A percentile compares a stretch with the other conserved stretches of the same genome.
Evolutionary conservation across 2,797 vertebrate genomes (phyloP).

Genomic region (Amniataba percoides): DNA sequence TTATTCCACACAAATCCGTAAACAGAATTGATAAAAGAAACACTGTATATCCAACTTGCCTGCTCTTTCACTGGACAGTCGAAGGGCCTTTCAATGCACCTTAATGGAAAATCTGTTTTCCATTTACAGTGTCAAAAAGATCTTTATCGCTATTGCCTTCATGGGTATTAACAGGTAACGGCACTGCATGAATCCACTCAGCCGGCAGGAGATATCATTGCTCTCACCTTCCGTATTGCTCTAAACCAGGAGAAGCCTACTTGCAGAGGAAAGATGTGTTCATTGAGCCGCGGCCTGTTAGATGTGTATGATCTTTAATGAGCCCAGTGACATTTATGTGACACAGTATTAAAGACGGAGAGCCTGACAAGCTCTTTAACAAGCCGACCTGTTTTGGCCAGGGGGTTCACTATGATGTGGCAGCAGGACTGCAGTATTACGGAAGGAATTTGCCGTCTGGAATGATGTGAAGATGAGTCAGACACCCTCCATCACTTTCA

Average conservation of each 20-base stretch:
- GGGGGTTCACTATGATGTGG: constrained; percentile 77
- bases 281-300: constrained; percentile 61
- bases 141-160: constrained; percentile 50
- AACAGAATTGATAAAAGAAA: constrained; percentile 62
- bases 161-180: constrained; percentile 55
- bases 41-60: constrained; percentile 38
- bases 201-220: constrained; percentile 38
- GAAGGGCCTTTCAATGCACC: constrained; percentile 42
- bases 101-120: constrained; percentile 58
- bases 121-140: constrained; percentile 43
- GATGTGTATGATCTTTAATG: constrained; percentile 73
- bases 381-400: constrained; percentile 78
- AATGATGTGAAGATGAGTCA: constrained; percentile 86
- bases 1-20: constrained; percentile 64
- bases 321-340: constrained; percentile 76
- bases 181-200: constrained; percentile 40
- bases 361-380: constrained; percentile 69
- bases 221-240: constrained; percentile 42
- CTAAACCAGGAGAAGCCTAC: constrained; percentile 26
- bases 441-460: constrained; percentile 85
- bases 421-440: constrained; percentile 78
- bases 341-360: constrained; percentile 71
- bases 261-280: constrained; percentile 71
- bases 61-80: constrained; percentile 41
- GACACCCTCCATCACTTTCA: constrained; percentile 76